These are phyloP conservation scores for Aldrovandia affinis DNA, from an alignment of 2,797 vertebrate genomes.

Conservation along the genomic window DNA sequence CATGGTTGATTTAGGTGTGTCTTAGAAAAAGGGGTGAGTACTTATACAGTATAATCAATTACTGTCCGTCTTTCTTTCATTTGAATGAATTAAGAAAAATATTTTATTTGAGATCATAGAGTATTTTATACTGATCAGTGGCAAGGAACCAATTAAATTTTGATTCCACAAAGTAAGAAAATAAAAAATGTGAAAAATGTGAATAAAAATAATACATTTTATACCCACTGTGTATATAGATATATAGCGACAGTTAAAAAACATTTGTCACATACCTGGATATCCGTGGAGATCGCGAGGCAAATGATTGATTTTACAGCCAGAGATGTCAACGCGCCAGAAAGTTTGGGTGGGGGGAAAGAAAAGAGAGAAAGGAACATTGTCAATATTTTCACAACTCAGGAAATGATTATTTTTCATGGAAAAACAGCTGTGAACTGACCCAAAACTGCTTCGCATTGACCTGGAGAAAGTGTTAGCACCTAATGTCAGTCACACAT, in stretches of 20 bases:
- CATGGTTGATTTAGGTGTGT: too few relatives aligned
- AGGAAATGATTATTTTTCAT: conserved; percentile 42
- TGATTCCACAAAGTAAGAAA: too few relatives aligned
- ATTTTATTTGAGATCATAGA: too few relatives aligned
- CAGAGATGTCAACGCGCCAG: conserved; percentile 15
- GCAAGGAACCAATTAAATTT: too few relatives aligned
- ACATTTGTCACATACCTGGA: conserved; percentile 58
- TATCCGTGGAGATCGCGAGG: conserved; percentile 40
- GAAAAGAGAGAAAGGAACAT: conserved; percentile 18
- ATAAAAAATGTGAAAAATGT: too few relatives aligned
- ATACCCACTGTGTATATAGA: too few relatives aligned
- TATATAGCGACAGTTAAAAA: not conserved
- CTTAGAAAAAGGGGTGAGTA: too few relatives aligned
- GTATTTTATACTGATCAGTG: too few relatives aligned
- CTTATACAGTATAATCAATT: too few relatives aligned
- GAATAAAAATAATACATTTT: too few relatives aligned
- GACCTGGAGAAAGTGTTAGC: conserved; percentile 28
- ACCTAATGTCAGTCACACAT: conserved; percentile 45
- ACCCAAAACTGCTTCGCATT: conserved; percentile 35
- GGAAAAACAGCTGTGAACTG: conserved; percentile 42
- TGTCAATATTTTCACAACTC: conserved; percentile 51
- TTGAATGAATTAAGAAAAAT: too few relatives aligned
- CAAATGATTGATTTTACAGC: conserved; percentile 48
- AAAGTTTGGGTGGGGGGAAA: conserved; percentile 27
- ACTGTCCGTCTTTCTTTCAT: too few relatives aligned